phyloP scores from a whole-genome alignment of 1,140 invertebrate species.

The Heliothis subflexa region DNA sequence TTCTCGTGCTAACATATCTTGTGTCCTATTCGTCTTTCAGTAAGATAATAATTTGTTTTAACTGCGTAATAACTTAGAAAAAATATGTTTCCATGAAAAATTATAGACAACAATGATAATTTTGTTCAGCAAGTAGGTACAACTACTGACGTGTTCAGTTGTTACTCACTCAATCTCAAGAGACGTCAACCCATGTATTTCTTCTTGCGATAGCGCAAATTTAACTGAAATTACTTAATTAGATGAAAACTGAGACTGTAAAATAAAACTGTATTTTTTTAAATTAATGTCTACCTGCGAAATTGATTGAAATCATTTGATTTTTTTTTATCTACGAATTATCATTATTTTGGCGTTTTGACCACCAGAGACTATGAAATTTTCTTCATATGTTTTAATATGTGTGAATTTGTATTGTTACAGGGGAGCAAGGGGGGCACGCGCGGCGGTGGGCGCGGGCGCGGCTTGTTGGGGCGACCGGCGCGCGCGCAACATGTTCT shows the following conservation, averaged over 20 bases:
- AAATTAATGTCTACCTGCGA: too few species aligned
- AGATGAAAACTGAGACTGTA: too few species aligned
- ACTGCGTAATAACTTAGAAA: not conserved
- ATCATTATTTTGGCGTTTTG: too few species aligned
- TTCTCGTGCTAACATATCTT: not conserved
- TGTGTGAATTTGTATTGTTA: constrained; percentile 28
- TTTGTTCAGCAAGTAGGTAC: constrained; percentile 4
- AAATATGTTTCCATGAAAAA: not conserved
- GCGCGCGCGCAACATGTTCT: constrained; percentile 78
- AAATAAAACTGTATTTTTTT: too few species aligned
- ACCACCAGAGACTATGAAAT: too few species aligned
- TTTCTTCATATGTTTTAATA: not conserved
- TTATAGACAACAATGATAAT: not conserved
- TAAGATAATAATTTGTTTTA: not conserved
- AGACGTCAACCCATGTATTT: too few species aligned
- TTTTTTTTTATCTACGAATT: too few species aligned
- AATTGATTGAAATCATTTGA: too few species aligned
- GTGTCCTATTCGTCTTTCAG: not conserved
- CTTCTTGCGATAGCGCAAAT: too few species aligned
- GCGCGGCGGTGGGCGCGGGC: constrained; percentile 54
- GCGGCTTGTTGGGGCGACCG: constrained; percentile 68
- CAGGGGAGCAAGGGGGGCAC: constrained; percentile 56
- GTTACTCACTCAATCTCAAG: too few species aligned
- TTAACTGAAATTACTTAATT: too few species aligned
- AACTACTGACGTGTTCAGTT: too few species aligned